These are phyloP conservation scores for Cynodonichthys magdalenae DNA, from an alignment of 2,797 vertebrate genomes.

Conservation along the genomic window DNA sequence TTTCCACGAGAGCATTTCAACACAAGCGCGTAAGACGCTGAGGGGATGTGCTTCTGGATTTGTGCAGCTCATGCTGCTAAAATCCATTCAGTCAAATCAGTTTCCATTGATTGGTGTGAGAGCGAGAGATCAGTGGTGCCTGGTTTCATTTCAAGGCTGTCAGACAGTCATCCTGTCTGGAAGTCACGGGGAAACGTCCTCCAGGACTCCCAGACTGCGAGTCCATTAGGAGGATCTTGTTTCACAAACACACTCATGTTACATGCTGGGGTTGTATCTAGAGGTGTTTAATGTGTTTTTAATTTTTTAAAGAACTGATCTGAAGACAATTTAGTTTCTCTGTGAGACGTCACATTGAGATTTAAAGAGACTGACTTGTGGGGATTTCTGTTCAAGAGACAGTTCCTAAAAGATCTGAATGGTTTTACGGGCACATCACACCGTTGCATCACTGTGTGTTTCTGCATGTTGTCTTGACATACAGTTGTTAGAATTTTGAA, in stretches of 20 bases:
- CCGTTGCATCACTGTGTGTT: slow-evolving; percentile 48
- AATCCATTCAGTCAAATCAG: slow-evolving; percentile 52
- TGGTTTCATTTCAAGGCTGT: slow-evolving; percentile 45
- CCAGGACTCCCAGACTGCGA: slow-evolving; percentile 31
- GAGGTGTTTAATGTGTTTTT: slow-evolving; percentile 1
- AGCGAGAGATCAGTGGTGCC: slow-evolving; percentile 30
- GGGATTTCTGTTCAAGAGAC: slow-evolving; percentile 56
- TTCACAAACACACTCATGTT: slow-evolving; percentile 41
- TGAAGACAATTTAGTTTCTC: neutral
- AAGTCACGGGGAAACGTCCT: slow-evolving; percentile 46
- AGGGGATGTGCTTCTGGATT: slow-evolving; percentile 37
- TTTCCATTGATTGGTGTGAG: slow-evolving; percentile 65
- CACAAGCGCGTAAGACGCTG: slow-evolving; percentile 47
- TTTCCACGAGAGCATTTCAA: slow-evolving; percentile 37
- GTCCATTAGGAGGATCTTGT: slow-evolving; percentile 44
- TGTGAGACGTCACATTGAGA: slow-evolving; percentile 19
- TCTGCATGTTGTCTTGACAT: neutral
- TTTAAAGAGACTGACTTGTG: slow-evolving; percentile 54
- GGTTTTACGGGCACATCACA: slow-evolving; percentile 19
- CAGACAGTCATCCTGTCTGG: slow-evolving; percentile 46
- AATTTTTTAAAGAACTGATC: slow-evolving; percentile 20
- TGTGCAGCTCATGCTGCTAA: slow-evolving; percentile 31
- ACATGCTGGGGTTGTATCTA: slow-evolving; percentile 20
- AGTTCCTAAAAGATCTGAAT: slow-evolving; percentile 53
- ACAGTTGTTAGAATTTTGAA: neutral